Evolutionary conservation across 2,888 invertebrate genomes (phyloP).

Genomic region (Shargacucullia verbasci): DNA sequence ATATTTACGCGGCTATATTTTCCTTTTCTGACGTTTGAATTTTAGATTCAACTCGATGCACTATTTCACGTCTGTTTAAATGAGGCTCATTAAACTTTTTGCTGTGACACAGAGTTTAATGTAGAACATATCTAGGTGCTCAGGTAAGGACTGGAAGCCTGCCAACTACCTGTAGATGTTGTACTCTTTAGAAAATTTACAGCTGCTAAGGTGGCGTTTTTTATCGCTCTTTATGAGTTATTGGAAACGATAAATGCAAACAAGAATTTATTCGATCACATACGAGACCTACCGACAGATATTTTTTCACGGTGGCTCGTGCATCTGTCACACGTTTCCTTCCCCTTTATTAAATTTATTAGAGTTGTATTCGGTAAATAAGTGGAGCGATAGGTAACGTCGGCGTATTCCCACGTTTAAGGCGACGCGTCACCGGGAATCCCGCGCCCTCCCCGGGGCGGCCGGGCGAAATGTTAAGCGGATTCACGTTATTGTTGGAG

Average conservation of each 20-base stretch:
- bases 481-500: constrained; percentile 76
- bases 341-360: constrained; percentile 84
- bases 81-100: constrained; percentile 73
- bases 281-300: constrained; percentile 48
- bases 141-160: constrained; percentile 78
- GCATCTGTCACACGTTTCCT: constrained; percentile 75
- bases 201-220: constrained; percentile 64
- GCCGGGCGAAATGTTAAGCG: constrained; percentile 73
- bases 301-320: constrained; percentile 63
- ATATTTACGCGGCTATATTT: constrained; percentile 61
- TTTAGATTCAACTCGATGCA: constrained; percentile 39
- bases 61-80: constrained; percentile 37
- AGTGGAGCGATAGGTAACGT: constrained; percentile 77
- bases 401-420: constrained; percentile 64
- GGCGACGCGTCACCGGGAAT: constrained; percentile 76
- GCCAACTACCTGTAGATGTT: constrained; percentile 87
- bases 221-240: constrained; percentile 64
- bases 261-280: constrained; percentile 56
- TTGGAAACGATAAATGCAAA: constrained; percentile 66
- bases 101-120: constrained; percentile 69
- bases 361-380: constrained; percentile 80
- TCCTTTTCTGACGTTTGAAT: constrained; percentile 54
- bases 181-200: constrained; percentile 73
- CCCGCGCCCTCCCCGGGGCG: constrained; percentile 69
- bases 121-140: constrained; percentile 74